Evolutionary conservation across 2,888 invertebrate species (phyloP).

Genomic region (Cantharis rufa): DNA sequence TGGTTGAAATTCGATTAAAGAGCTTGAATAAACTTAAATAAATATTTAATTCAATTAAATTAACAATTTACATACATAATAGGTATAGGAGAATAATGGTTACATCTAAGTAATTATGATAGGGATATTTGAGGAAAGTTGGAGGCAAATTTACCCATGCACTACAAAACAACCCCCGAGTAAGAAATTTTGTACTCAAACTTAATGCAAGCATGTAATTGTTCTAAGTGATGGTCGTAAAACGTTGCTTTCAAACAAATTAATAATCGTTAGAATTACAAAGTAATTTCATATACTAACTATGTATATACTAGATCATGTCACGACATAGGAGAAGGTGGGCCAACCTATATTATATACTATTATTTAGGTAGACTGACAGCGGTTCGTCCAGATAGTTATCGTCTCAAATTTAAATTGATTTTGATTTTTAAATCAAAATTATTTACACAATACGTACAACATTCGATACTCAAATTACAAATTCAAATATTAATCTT

Average conservation of each 20-base stretch:
- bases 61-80: not conserved
- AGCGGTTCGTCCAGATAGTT: too few species aligned
- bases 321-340: not conserved
- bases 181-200: not conserved
- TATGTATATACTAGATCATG: not conserved
- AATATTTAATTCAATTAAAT: not conserved
- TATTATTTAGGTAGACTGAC: too few species aligned
- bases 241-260: slow-evolving; percentile 1
- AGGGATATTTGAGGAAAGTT: not conserved
- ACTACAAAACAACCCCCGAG: not conserved
- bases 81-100: not conserved
- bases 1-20: not conserved
- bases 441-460: not conserved
- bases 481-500: not conserved
- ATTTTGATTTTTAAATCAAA: not conserved
- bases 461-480: not conserved
- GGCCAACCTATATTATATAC: too few species aligned
- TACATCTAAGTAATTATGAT: not conserved
- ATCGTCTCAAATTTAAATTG: too few species aligned
- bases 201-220: slow-evolving; percentile 1
- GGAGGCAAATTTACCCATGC: not conserved
- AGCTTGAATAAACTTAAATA: not conserved
- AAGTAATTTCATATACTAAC: not conserved
- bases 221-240: not conserved
- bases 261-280: not conserved